Evolutionary conservation across 2,888 invertebrate species (phyloP).

Genomic region (Tetanocera ferruginea): DNA sequence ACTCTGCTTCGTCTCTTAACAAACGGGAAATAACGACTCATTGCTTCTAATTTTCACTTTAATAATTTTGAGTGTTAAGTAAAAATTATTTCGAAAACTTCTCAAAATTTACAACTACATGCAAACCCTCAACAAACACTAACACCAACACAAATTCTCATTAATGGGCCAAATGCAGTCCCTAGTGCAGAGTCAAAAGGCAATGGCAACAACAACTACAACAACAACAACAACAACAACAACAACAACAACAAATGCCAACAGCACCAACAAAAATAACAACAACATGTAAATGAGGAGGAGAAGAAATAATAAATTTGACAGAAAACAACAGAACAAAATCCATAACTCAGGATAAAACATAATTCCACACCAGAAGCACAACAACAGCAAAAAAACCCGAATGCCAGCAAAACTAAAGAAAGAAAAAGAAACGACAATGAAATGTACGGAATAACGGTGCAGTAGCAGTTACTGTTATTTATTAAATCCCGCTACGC

Average conservation of each 20-base stretch:
- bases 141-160: conserved; percentile 65
- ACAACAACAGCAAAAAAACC: conserved; percentile 10
- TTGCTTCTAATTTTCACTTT: conserved; percentile 63
- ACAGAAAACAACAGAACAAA: conserved; percentile 68
- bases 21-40: conserved; percentile 47
- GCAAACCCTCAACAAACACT: conserved; percentile 29
- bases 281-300: conserved; percentile 61
- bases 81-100: conserved; percentile 67
- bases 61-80: conserved; percentile 66
- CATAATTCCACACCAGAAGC: conserved; percentile 59
- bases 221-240: conserved; percentile 47
- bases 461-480: conserved; percentile 63
- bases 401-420: neutral
- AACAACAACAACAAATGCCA: conserved; percentile 43
- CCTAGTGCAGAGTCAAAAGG: conserved; percentile 21
- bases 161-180: conserved; percentile 54
- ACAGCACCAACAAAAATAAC: conserved; percentile 44
- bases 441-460: conserved; percentile 22
- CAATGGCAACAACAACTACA: conserved; percentile 42
- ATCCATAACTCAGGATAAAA: conserved; percentile 68
- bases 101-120: conserved; percentile 62
- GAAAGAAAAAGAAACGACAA: conserved; percentile 3
- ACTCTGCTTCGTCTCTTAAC: neutral
- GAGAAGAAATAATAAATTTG: conserved; percentile 54
- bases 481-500: conserved; percentile 68